phyloP scores from a whole-genome alignment of 2,888 invertebrate genomes.

The Chrysomela aeneicollis region DNA sequence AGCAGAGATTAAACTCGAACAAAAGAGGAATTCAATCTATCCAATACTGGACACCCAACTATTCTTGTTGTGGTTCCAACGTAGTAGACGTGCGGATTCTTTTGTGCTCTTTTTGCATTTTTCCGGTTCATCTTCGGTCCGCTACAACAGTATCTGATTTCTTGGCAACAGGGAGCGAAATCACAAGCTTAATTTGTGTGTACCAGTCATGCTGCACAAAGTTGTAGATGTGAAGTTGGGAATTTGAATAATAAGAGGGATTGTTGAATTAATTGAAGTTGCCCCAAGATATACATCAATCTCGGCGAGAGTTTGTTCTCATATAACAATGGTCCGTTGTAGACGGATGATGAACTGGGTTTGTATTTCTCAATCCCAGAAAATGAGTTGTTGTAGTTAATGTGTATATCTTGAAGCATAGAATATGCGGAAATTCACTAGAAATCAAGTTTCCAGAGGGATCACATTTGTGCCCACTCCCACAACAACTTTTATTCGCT shows the following conservation, averaged over 20 bases:
- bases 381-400: too few species aligned
- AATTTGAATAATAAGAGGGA: constrained; percentile 9
- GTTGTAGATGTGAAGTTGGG: constrained; percentile 12
- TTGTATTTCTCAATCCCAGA: not conserved
- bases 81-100: not conserved
- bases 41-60: too few species aligned
- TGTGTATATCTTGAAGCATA: too few species aligned
- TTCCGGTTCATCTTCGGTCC: not conserved
- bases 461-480: too few species aligned
- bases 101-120: not conserved
- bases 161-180: constrained; percentile 3
- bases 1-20: too few species aligned
- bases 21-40: too few species aligned
- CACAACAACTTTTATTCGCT: too few species aligned
- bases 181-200: constrained; percentile 7
- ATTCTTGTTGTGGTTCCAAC: not conserved
- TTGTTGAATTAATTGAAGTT: constrained; percentile 10
- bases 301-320: constrained; percentile 1
- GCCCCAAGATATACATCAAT: not conserved
- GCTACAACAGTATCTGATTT: not conserved
- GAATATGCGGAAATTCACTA: too few species aligned
- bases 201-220: constrained; percentile 10
- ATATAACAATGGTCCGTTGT: not conserved
- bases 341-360: not conserved
- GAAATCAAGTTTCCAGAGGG: too few species aligned